Evolutionary conservation across 2,113 vertebrate species (phyloP), one percentile per base, ranked within the genome.

Genomic region (Tetrao urogallus): DNA sequence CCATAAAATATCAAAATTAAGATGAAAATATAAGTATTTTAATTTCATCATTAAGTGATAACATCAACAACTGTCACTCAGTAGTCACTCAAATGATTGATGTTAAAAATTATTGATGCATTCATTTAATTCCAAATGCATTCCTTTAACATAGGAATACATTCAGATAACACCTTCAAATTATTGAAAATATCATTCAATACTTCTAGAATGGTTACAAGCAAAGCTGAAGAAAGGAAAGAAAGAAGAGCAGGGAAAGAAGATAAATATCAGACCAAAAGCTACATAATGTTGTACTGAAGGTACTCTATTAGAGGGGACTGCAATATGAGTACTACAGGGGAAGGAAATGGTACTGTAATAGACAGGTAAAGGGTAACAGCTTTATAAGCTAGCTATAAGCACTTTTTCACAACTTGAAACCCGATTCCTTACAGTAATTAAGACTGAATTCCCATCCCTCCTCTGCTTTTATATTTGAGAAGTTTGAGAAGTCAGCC

Each of bases 221-320:
- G 60, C 22, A 52, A 81, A 54, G 27, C 27, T 17, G 12, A 4
- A 40, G 42, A 90, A 54, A 54, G 27, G 52, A 54, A 54, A 54
- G 52, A 28, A 52, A 48, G 18, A 65, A 86, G 6, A 7, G 11
- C 14, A 73, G 16, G 30, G 40, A 90, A 8, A n/a, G 4, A 90
- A 60, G 52, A 30, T 5, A 73, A 65, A 8, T 28, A 71, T 52
- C n/a, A 67, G 10, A 34, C 67, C 10, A 61, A 36, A 88, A 16
- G 11, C 10, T 15, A 0, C 6, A 50, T 4, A n/a, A 10, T 61
- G 2, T n/a, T 57, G 3, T 67, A 63, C 6, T 54, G 8, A 54
- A 74, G 27, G 21, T 38, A 65, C 5, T 8, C 25, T 61, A 12
- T 20, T 32, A 48, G 75, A 13, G 6, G 65, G 10, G 18, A 65